Conservation (phyloP, 2,888 invertebrate species). For the Sesia bembeciformis region DNA sequence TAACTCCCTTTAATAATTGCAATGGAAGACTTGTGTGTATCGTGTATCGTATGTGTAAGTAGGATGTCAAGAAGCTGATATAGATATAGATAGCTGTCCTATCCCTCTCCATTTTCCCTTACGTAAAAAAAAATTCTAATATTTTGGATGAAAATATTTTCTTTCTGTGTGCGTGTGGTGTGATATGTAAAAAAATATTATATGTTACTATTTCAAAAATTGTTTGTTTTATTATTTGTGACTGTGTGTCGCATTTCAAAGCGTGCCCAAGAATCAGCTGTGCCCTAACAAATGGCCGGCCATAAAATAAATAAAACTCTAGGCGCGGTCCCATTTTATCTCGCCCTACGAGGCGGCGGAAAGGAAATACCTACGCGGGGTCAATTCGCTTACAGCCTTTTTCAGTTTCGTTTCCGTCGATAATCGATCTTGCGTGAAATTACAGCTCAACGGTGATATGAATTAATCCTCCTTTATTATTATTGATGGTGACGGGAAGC, state of each 20-base stretch:
- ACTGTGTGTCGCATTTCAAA: conserved; percentile 9
- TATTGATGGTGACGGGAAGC: too few species aligned
- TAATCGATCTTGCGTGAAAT: conserved; percentile 42
- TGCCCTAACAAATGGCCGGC: conserved; percentile 41
- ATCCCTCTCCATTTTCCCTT: too few species aligned
- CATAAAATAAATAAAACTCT: conserved; percentile 55
- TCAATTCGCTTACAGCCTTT: conserved; percentile 34
- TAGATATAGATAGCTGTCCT: too few species aligned
- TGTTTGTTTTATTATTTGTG: background rate
- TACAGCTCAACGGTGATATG: conserved; percentile 9
- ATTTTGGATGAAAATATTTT: too few species aligned
- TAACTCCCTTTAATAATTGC: too few species aligned
- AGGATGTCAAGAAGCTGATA: too few species aligned
- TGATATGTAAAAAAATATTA: too few species aligned
- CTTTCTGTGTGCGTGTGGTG: too few species aligned
- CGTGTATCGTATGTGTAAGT: too few species aligned
- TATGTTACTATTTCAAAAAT: background rate
- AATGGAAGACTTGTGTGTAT: too few species aligned
- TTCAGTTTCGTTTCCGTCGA: conserved; percentile 28
- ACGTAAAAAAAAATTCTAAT: too few species aligned
- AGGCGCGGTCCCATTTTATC: conserved; percentile 34
- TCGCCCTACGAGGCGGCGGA: conserved; percentile 26
- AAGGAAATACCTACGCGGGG: conserved; percentile 25
- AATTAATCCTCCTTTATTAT: too few species aligned
- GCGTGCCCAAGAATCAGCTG: conserved; percentile 31